Percentiles rank a stretch among this genome's conserved stretches.
Conservation (phyloP, 2,113 vertebrate genomes). For the Galemys pyrenaicus region DNA sequence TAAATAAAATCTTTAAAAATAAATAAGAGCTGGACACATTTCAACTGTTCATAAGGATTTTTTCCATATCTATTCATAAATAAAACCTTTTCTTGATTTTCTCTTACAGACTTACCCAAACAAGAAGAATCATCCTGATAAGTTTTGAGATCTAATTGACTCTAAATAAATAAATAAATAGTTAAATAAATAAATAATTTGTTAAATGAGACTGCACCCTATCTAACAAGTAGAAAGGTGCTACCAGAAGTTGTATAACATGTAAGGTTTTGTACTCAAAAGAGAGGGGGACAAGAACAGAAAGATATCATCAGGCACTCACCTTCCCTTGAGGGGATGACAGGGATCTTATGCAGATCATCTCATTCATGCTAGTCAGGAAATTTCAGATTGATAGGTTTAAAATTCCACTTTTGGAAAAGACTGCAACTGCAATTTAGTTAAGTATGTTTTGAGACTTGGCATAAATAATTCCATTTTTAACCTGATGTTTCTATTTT, state of each 20-base stretch:
- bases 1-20: too few species aligned
- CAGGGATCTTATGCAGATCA: background rate
- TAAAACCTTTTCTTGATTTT: background rate
- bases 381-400: background rate
- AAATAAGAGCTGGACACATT: background rate
- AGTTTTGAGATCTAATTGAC: background rate
- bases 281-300: background rate
- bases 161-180: too few species aligned
- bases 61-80: background rate
- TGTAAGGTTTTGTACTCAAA: background rate
- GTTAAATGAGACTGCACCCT: background rate
- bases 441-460: background rate
- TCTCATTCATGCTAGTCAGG: background rate
- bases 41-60: background rate
- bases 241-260: background rate
- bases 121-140: too few species aligned
- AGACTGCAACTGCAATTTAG: background rate
- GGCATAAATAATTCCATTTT: background rate
- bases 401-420: background rate
- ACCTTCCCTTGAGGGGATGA: background rate
- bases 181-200: background rate
- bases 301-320: background rate
- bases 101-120: background rate
- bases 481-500: too few species aligned
- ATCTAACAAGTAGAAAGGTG: background rate